Percentiles rank a stretch among this genome's conserved stretches.
These are phyloP conservation scores for Dendrocincla tyrannina DNA, from an alignment of 2,797 vertebrate genomes.

Conservation along the genomic window DNA sequence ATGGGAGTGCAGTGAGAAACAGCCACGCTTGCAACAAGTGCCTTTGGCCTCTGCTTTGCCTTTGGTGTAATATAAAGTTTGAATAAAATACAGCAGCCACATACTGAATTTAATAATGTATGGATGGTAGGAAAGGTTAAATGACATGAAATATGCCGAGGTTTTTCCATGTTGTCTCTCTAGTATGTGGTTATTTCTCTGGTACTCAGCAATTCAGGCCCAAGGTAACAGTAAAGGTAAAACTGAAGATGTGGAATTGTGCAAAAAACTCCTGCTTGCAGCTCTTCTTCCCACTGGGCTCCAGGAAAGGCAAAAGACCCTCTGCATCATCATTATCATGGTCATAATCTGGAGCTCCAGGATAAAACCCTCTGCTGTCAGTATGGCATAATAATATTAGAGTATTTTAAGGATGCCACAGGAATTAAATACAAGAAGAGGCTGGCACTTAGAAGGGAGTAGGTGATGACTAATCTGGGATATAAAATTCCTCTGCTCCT, in stretches of 20 bases:
- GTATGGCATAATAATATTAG: not conserved
- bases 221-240: not conserved
- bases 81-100: not conserved
- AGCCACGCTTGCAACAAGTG: not conserved
- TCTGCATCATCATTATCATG: not conserved
- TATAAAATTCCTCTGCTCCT: not conserved
- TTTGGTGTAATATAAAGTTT: not conserved
- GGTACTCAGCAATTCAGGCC: not conserved
- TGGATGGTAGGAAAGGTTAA: not conserved
- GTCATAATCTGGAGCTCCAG: not conserved
- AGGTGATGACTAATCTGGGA: fast-evolving
- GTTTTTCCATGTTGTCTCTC: not conserved
- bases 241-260: not conserved
- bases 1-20: not conserved
- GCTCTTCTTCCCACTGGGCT: not conserved
- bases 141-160: not conserved
- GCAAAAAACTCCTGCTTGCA: not conserved
- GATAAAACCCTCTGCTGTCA: not conserved
- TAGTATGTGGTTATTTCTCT: not conserved
- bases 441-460: not conserved
- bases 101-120: not conserved
- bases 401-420: not conserved
- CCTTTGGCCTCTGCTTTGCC: not conserved
- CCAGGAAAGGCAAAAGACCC: not conserved
- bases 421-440: not conserved